Percentiles rank a stretch among this genome's conserved stretches.
These are phyloP conservation scores for Vollenhovia emeryi DNA, from an alignment of 1,140 invertebrate species.

Conservation along the genomic window DNA sequence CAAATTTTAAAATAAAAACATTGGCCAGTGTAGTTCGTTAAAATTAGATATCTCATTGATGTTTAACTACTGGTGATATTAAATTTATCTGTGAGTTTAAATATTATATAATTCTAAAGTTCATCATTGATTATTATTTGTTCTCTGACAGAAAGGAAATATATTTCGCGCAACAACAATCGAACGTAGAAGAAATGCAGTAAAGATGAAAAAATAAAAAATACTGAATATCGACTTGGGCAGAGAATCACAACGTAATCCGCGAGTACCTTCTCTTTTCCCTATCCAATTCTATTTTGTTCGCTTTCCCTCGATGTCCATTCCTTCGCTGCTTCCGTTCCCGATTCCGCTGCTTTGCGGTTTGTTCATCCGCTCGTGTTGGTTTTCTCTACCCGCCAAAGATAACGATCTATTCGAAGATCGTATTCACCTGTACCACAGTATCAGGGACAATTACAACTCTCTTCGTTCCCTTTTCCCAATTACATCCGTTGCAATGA, in stretches of 20 bases:
- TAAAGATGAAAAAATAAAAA: background rate
- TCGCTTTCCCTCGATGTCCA: background rate
- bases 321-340: background rate
- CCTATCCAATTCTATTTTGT: constrained; percentile 27
- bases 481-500: background rate
- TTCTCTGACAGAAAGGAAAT: background rate
- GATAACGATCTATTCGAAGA: constrained; percentile 51
- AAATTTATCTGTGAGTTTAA: too few relatives aligned
- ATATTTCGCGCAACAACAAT: background rate
- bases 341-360: constrained; percentile 29
- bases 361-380: constrained; percentile 34
- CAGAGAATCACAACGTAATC: background rate
- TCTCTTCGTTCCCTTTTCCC: background rate
- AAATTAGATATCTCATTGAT: too few relatives aligned
- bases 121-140: background rate
- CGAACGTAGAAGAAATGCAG: background rate
- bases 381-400: constrained; percentile 16
- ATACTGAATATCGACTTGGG: constrained; percentile 30
- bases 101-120: background rate
- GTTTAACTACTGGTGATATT: too few relatives aligned
- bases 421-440: constrained; percentile 24
- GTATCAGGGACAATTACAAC: constrained; percentile 23
- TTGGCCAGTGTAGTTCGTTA: too few relatives aligned
- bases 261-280: constrained; percentile 5
- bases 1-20: too few relatives aligned